Evolutionary conservation across 2,888 invertebrate genomes (phyloP).

Genomic region (Spodoptera littoralis): DNA sequence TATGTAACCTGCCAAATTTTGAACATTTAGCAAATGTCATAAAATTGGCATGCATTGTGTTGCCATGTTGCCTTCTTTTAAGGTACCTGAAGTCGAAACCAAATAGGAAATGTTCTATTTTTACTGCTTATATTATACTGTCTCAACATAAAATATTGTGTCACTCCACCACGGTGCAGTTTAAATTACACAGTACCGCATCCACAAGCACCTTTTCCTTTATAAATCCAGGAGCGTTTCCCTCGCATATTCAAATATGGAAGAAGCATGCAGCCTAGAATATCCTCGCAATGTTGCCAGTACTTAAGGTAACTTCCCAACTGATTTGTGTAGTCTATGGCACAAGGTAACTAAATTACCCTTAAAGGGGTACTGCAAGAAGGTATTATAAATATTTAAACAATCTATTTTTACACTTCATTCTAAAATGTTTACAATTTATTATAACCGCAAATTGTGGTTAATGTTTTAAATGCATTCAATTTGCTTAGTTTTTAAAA

Average conservation of each 20-base stretch:
- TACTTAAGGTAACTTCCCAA: slow-evolving; percentile 14
- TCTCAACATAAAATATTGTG: too few species aligned
- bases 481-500: too few species aligned
- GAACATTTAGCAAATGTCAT: too few species aligned
- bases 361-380: slow-evolving; percentile 2
- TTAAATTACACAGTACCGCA: not conserved
- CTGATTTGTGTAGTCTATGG: slow-evolving; percentile 13
- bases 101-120: too few species aligned
- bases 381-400: not conserved
- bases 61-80: too few species aligned
- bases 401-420: not conserved
- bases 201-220: slow-evolving; percentile 2
- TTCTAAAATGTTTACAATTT: not conserved
- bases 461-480: too few species aligned
- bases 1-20: too few species aligned
- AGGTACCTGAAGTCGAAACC: too few species aligned
- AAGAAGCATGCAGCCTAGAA: slow-evolving; percentile 37
- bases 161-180: too few species aligned
- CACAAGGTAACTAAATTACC: slow-evolving; percentile 9
- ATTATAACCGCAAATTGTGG: slow-evolving; percentile 22
- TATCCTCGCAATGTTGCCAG: slow-evolving; percentile 19
- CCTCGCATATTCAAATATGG: slow-evolving; percentile 55
- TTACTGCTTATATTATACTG: too few species aligned
- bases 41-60: too few species aligned
- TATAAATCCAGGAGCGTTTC: slow-evolving; percentile 10